Conservation (phyloP, 2,888 invertebrate species). For the Epicampocera succincta region DNA sequence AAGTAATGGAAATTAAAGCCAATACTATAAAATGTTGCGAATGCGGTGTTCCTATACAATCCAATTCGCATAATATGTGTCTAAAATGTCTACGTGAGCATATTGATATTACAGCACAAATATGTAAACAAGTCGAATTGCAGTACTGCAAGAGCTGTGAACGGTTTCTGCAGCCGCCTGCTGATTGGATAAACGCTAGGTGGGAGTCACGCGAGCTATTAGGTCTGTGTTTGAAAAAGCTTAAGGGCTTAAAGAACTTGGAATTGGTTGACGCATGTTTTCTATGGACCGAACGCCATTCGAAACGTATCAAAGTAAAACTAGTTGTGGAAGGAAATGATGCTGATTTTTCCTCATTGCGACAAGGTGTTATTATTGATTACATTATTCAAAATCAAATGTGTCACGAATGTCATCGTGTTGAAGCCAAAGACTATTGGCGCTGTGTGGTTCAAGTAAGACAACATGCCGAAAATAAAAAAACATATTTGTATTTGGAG, state of each 20-base stretch:
- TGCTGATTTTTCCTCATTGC: constrained; percentile 83
- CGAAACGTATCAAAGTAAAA: constrained; percentile 97
- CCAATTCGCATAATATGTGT: constrained; percentile 99
- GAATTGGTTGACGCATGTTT: constrained; percentile 97
- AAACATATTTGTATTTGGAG: constrained; percentile 98
- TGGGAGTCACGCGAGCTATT: constrained; percentile 95
- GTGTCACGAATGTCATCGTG: constrained; percentile 98
- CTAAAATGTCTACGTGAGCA: constrained; percentile 94
- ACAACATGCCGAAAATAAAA: constrained; percentile 94
- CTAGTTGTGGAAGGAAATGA: constrained; percentile 86
- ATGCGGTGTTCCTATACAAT: constrained; percentile 94
- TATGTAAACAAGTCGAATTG: constrained; percentile 95
- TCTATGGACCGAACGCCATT: constrained; percentile 99
- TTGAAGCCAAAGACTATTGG: constrained; percentile 99
- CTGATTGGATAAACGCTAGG: constrained; percentile 91
- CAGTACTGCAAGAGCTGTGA: constrained; percentile 97
- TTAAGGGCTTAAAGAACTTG: constrained; percentile 93
- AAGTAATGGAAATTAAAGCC: constrained; percentile 26
- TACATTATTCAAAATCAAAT: constrained; percentile 95
- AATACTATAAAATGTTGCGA: constrained; percentile 90
- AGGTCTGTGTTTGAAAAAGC: constrained; percentile 93
- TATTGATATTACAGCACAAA: constrained; percentile 97
- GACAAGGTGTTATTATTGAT: constrained; percentile 98
- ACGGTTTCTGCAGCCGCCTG: constrained; percentile 96
- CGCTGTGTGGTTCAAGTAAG: constrained; percentile 94